Percentiles rank a stretch among this genome's conserved stretches.
Conservation (phyloP, 2,888 invertebrate species). For the Aleiodes alternator region DNA sequence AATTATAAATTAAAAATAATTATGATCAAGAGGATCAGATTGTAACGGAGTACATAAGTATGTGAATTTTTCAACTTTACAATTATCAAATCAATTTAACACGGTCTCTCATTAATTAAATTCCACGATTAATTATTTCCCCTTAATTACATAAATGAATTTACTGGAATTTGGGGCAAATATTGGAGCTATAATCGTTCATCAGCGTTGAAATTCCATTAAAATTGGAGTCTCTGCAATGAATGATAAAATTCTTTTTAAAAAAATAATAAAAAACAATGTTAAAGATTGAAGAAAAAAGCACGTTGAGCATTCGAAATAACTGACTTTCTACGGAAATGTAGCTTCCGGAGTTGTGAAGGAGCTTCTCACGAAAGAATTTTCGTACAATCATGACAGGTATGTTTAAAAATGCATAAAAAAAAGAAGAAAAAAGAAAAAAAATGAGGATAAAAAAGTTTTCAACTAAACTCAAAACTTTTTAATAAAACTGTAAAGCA, state of each 20-base stretch:
- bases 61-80: no score
- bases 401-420: neutral
- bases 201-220: neutral
- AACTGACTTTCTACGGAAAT: slow-evolving; percentile 35
- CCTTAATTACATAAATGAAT: slow-evolving; percentile 1
- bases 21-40: slow-evolving; percentile 15
- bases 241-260: neutral
- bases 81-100: no score
- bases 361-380: slow-evolving; percentile 28
- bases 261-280: no score
- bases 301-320: slow-evolving; percentile 1
- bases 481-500: slow-evolving; percentile 28
- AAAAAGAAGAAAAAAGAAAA: neutral
- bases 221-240: neutral
- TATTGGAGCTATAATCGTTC: slow-evolving; percentile 11
- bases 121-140: neutral
- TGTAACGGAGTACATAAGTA: no score
- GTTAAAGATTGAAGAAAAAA: slow-evolving; percentile 16
- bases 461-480: slow-evolving; percentile 4
- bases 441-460: no score
- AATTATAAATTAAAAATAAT: slow-evolving; percentile 12
- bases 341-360: slow-evolving; percentile 29
- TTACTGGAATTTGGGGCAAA: slow-evolving; percentile 28
- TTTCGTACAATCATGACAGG: slow-evolving; percentile 37
- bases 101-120: no score